Evolutionary conservation across 2,797 vertebrate genomes (phyloP).

Genomic region (Spinus olivaceus): DNA sequence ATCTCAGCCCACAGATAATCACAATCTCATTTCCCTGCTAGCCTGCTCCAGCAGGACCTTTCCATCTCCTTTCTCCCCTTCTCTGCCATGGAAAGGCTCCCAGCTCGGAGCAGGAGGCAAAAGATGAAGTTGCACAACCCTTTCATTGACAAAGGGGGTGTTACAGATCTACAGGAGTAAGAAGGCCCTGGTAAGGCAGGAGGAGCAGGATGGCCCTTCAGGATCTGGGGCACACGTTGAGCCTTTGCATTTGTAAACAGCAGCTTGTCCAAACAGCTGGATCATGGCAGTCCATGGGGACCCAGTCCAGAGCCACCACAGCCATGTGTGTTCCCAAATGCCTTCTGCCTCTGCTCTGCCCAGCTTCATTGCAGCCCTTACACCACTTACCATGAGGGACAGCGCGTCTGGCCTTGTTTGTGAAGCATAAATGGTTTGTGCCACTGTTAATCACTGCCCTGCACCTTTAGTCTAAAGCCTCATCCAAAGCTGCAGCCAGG

Average conservation of each 20-base stretch:
- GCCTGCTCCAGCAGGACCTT: background rate
- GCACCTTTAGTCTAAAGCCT: constrained; percentile 66
- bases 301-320: background rate
- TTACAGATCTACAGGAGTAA: background rate
- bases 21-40: background rate
- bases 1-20: background rate
- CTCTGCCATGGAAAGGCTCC: background rate
- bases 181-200: background rate
- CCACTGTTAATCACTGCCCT: constrained; percentile 33
- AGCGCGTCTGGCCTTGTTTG: constrained; percentile 22
- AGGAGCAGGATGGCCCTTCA: background rate
- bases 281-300: background rate
- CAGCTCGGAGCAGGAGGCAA: background rate
- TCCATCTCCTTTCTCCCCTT: background rate
- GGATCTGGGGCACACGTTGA: accelerated
- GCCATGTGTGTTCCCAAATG: accelerated
- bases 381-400: background rate
- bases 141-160: background rate
- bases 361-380: background rate
- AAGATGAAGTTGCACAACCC: background rate
- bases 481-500: constrained; percentile 48
- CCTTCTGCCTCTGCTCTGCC: background rate
- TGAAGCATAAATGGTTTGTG: background rate
- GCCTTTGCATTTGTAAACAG: background rate
- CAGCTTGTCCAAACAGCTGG: background rate